Conservation (phyloP, 2,113 vertebrate genomes). For the Lasiurus cinereus region DNA sequence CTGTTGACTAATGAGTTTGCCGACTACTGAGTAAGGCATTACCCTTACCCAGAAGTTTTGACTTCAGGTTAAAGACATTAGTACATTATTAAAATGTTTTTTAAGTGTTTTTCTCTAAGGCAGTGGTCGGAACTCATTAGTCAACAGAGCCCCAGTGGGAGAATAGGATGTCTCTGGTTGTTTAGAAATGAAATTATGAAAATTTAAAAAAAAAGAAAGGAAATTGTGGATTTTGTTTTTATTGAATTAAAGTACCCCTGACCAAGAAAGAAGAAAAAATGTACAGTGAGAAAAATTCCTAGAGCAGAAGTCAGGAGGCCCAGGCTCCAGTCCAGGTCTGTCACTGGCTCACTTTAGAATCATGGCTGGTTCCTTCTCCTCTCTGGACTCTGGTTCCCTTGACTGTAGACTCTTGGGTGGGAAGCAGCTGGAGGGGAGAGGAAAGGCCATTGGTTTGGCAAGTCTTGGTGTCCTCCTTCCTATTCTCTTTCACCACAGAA, state of each 20-base stretch:
- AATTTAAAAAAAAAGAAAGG: background rate
- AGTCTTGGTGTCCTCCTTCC: background rate
- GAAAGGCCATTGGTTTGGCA: background rate
- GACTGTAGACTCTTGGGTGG: background rate
- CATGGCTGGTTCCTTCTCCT: background rate
- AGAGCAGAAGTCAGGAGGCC: background rate
- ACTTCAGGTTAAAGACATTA: too few species aligned
- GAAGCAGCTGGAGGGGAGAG: background rate
- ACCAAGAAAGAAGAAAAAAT: background rate
- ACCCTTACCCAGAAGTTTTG: too few species aligned
- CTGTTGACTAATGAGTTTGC: too few species aligned
- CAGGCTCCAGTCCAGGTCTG: background rate
- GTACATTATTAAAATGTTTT: too few species aligned
- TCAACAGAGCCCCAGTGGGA: background rate
- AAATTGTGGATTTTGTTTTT: constrained; percentile 18
- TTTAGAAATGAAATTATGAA: constrained; percentile 25
- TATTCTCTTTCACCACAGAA: background rate
- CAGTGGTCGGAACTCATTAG: too few species aligned
- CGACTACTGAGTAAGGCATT: too few species aligned
- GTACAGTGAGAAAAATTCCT: background rate
- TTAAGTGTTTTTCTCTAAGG: too few species aligned
- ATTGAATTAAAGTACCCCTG: background rate
- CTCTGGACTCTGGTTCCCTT: background rate
- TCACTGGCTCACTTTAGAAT: background rate
- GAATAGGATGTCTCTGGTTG: background rate